A percentile compares a stretch with the other conserved stretches of the same genome.
phyloP scores from a whole-genome alignment of 2,888 invertebrate species.

The Conus canariensis region DNA sequence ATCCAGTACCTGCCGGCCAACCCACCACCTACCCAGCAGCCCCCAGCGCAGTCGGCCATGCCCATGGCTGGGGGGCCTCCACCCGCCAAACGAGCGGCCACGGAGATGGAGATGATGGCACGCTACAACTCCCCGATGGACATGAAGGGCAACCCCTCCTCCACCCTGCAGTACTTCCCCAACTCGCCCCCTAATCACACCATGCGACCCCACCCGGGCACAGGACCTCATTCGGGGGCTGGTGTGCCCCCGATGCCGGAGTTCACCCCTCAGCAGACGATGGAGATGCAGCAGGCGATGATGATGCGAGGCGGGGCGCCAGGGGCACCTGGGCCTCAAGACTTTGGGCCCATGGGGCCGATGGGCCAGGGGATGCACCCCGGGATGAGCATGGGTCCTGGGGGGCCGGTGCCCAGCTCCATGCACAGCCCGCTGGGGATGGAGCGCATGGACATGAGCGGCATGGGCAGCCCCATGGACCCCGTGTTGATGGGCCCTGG shows the following conservation, averaged over 20 bases:
- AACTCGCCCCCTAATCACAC: constrained; percentile 50
- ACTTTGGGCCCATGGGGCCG: constrained; percentile 48
- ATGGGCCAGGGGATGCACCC: constrained; percentile 65
- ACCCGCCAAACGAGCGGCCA: constrained; percentile 53
- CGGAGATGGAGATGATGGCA: constrained; percentile 83
- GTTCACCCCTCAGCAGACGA: constrained; percentile 52
- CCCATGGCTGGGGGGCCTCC: constrained; percentile 46
- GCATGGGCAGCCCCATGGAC: constrained; percentile 53
- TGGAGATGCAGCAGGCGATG: constrained; percentile 60
- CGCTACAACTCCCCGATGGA: constrained; percentile 92
- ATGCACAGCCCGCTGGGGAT: constrained; percentile 43
- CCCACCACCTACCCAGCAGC: constrained; percentile 84
- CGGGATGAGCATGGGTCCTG: constrained; percentile 52
- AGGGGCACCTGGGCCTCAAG: constrained; percentile 36
- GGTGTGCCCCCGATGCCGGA: constrained; percentile 52
- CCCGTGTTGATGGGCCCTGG: constrained; percentile 55
- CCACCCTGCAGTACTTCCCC: constrained; percentile 87
- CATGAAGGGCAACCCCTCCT: constrained; percentile 84
- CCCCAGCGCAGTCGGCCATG: constrained; percentile 1
- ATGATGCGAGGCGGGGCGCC: constrained; percentile 51
- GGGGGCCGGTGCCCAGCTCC: constrained; percentile 41
- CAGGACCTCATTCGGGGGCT: constrained; percentile 44
- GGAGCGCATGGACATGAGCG: constrained; percentile 49
- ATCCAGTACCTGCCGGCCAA: constrained; percentile 98
- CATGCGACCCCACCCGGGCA: constrained; percentile 45